Evolutionary conservation across 1,140 invertebrate species (phyloP).

Genomic region (Venturia canescens): DNA sequence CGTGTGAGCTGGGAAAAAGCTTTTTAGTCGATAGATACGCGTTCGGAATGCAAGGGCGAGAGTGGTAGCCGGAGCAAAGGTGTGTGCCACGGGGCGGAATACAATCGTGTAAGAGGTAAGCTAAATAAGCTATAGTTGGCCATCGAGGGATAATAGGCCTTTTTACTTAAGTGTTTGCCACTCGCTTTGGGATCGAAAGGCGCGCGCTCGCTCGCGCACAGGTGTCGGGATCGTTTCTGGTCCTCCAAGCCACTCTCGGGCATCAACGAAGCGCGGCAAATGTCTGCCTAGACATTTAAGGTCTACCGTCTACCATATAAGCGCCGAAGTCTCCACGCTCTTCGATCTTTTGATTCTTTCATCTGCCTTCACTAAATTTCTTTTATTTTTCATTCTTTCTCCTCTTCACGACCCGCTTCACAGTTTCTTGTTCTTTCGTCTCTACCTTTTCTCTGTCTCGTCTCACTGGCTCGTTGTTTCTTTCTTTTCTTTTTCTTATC

Average conservation of each 20-base stretch:
- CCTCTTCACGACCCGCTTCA: slow-evolving; percentile 40
- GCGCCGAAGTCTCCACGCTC: not conserved
- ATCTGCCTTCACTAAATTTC: slow-evolving; percentile 43
- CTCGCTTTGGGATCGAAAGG: slow-evolving; percentile 57
- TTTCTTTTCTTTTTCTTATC: not conserved
- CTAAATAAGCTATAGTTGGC: slow-evolving; percentile 57
- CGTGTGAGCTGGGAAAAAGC: not conserved
- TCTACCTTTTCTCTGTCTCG: slow-evolving; percentile 3
- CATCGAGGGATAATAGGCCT: slow-evolving; percentile 62
- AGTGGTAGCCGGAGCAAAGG: slow-evolving; percentile 29
- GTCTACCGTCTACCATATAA: not conserved
- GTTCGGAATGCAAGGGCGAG: not conserved
- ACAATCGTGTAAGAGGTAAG: slow-evolving; percentile 46
- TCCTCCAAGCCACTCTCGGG: slow-evolving; percentile 45
- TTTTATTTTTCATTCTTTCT: slow-evolving; percentile 39
- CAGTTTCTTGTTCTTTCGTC: slow-evolving; percentile 42
- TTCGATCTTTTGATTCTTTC: slow-evolving; percentile 2
- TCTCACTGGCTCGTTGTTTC: slow-evolving; percentile 23
- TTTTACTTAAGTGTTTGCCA: slow-evolving; percentile 70
- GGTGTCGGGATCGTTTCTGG: slow-evolving; percentile 59
- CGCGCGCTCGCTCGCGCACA: slow-evolving; percentile 47
- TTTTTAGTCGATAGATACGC: slow-evolving; percentile 7
- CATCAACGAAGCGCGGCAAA: slow-evolving; percentile 7
- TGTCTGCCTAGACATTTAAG: not conserved
- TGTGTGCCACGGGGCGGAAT: slow-evolving; percentile 30